A percentile compares a stretch with the other conserved stretches of the same genome.
These are phyloP conservation scores for Mionectes olivaceus DNA, from an alignment of 2,797 vertebrate genomes.

Conservation along the genomic window DNA sequence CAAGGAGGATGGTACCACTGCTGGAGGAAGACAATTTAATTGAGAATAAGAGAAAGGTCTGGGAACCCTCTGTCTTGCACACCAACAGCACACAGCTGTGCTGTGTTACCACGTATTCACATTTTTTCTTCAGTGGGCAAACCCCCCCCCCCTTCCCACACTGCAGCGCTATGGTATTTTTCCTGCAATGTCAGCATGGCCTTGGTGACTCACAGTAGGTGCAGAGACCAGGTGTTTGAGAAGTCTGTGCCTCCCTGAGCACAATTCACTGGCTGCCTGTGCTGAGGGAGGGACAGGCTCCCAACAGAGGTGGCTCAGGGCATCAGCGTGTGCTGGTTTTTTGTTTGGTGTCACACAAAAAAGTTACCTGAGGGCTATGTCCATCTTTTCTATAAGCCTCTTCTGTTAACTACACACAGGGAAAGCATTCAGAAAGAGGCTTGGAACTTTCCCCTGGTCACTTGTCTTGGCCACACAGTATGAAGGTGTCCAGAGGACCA, in stretches of 20 bases:
- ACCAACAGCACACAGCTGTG: neutral
- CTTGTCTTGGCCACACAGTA: neutral
- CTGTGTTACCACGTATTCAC: neutral
- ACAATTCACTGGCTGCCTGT: fast-evolving
- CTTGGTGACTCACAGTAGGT: neutral
- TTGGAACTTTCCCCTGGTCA: neutral
- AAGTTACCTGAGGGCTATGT: neutral
- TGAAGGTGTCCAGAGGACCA: neutral
- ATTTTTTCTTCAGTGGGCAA: neutral
- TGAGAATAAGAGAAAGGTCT: neutral
- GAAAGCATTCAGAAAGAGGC: neutral
- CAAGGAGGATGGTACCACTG: neutral
- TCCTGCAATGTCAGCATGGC: neutral
- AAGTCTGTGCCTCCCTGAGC: neutral
- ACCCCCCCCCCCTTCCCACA: too few species aligned
- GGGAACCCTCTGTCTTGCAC: neutral
- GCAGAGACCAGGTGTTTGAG: neutral
- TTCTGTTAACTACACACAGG: neutral
- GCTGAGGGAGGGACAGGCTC: neutral
- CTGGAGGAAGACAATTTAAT: neutral
- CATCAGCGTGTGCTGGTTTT: neutral
- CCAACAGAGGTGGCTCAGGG: neutral
- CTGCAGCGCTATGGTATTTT: neutral
- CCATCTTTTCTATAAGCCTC: neutral
- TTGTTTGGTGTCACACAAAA: neutral